A percentile compares a stretch with the other conserved stretches of the same genome.
Conservation (phyloP, 2,797 vertebrate genomes). For the Pagetopsis macropterus region DNA sequence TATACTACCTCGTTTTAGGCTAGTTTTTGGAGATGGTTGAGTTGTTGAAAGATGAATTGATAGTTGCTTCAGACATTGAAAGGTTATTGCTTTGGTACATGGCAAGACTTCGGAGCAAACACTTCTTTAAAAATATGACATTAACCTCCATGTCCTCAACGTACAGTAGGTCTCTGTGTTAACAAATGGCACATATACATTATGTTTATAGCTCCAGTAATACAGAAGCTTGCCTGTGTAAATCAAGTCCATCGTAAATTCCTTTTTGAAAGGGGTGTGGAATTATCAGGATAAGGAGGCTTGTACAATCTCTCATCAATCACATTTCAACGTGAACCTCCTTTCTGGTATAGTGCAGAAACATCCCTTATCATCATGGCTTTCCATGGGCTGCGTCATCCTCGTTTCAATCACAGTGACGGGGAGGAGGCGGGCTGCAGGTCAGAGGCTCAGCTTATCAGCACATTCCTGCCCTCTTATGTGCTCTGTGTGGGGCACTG, state of each 20-base stretch:
- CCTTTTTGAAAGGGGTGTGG: conserved; percentile 46
- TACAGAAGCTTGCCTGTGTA: conserved; percentile 38
- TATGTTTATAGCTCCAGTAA: conserved; percentile 33
- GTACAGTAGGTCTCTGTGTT: conserved; percentile 19
- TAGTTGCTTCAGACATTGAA: conserved; percentile 17
- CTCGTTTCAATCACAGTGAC: conserved; percentile 70
- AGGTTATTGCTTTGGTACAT: conserved; percentile 35
- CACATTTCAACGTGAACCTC: conserved; percentile 48
- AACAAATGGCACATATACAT: conserved; percentile 42
- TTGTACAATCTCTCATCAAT: conserved; percentile 57
- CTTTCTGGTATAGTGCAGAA: conserved; percentile 48
- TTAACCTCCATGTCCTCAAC: conserved; percentile 24
- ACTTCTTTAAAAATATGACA: conserved; percentile 14
- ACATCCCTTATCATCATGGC: conserved; percentile 64
- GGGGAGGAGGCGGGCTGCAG: conserved; percentile 59
- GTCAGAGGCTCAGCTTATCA: conserved; percentile 78
- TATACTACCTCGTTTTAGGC: not conserved
- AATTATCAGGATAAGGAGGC: conserved; percentile 58
- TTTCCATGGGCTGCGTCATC: conserved; percentile 67
- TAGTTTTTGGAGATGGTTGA: conserved; percentile 20
- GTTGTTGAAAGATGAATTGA: conserved; percentile 6
- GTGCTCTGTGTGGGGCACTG: conserved; percentile 72
- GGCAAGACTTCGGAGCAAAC: conserved; percentile 23
- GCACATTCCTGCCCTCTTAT: conserved; percentile 76
- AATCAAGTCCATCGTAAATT: conserved; percentile 63